Base-by-base conservation (phyloP, 1,140 invertebrate genomes). In the Solenopsis invicta region DNA sequence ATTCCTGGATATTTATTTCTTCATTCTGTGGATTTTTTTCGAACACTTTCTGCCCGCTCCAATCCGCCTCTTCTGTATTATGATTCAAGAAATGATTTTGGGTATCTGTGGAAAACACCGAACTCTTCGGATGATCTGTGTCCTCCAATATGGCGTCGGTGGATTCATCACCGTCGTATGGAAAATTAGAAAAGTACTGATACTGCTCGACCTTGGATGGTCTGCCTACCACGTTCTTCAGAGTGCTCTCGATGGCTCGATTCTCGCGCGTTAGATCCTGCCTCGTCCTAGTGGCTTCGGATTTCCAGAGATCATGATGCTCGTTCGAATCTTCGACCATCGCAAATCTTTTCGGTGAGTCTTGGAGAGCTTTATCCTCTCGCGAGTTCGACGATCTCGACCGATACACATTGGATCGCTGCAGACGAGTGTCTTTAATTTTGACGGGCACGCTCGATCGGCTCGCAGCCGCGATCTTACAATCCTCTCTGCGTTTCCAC, bases 1-100 rank as follows among this genome's bases (percentile, higher is more conserved):
- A 92, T 18, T 84, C 88, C n/a, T 90, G 82, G 18, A 94, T 54
- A 37, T 91, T 88, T 41, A 86, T 54, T 2, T 78, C 82, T 0
- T 71, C 84, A 2, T 89, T 13, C 21, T 64, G 9, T 5, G 13
- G 16, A 6, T 87, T 86, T 48, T 88, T 80, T 6, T 90, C 77
- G 59, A 92, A 89, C 37, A 61, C n/a, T 24, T 76, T 50, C 9
- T 61, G 67, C 12, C 6, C 80, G 18, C 52, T 84, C 76, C 78
- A 66, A 21, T 81, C 52, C 45, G 9, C 6, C 5, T 52, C 78
- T 4, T 87, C 41, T 10, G 9, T 16, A 12, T 67, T 50, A 8
- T 52, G 66, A 54, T 41, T 59, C 13, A 21, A 29, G 24, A 80
- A 72, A 64, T 72, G 54, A 16, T 62, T 18, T 10, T 61, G 41